Percentiles rank a stretch among this genome's conserved stretches.
Evolutionary conservation across 1,140 invertebrate species (phyloP).

Genomic region (Pseudachorutes palmiensis): DNA sequence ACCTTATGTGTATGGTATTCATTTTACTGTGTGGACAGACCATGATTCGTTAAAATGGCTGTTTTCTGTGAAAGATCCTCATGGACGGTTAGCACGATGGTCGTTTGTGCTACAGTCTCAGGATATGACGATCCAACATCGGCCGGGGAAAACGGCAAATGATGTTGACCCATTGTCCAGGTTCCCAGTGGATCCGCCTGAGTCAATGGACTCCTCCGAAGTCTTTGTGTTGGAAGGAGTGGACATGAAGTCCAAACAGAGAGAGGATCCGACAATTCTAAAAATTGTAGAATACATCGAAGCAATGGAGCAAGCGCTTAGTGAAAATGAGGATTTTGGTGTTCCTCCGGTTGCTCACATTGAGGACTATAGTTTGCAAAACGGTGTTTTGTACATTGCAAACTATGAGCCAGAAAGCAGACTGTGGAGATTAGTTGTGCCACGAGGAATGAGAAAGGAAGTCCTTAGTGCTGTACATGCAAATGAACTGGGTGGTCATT

Average conservation of each 20-base stretch:
- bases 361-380: conserved; percentile 6
- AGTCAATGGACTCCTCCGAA: background rate
- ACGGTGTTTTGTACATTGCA: conserved; percentile 15
- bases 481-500: conserved; percentile 19
- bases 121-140: conserved; percentile 12
- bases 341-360: background rate
- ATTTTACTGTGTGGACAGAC: conserved; percentile 15
- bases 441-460: background rate
- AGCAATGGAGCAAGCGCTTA: background rate
- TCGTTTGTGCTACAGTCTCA: conserved; percentile 8
- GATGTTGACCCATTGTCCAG: conserved; percentile 20
- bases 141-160: background rate
- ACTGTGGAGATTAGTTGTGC: conserved; percentile 16
- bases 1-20: conserved; percentile 19
- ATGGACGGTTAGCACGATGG: conserved; percentile 8
- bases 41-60: conserved; percentile 12
- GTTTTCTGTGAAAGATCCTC: conserved; percentile 7
- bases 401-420: background rate
- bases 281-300: background rate
- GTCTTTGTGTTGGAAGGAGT: background rate
- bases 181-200: conserved; percentile 17
- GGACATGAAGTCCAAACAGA: background rate
- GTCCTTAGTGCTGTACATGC: background rate
- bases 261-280: background rate
- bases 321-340: background rate